Evolutionary conservation across 2,113 vertebrate species (phyloP).

Genomic region (Bucco capensis): DNA sequence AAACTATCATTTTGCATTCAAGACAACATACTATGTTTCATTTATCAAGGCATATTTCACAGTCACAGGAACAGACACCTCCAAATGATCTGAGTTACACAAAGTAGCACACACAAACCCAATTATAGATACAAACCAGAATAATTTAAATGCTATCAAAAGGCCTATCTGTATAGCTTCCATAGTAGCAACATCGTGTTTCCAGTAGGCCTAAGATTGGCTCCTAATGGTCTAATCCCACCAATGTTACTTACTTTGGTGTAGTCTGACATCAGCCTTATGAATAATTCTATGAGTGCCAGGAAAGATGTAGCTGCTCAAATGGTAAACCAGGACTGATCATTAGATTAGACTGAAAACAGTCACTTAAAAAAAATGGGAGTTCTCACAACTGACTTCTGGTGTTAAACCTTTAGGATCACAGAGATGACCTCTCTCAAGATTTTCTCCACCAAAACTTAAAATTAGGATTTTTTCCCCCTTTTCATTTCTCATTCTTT

Average conservation of each 20-base stretch:
- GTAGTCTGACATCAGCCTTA: constrained; percentile 7
- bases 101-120: neutral
- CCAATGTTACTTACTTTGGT: neutral
- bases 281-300: constrained; percentile 1
- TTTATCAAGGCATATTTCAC: constrained; percentile 20
- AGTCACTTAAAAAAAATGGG: neutral
- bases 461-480: neutral
- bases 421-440: neutral
- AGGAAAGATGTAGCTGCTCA: constrained; percentile 32
- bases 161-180: neutral
- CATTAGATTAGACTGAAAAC: constrained; percentile 14
- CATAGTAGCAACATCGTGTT: constrained; percentile 6
- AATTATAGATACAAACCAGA: constrained; percentile 13
- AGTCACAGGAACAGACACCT: neutral
- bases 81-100: constrained; percentile 19
- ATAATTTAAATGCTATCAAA: neutral
- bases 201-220: constrained; percentile 2
- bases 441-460: neutral
- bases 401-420: neutral
- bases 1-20: neutral
- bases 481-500: neutral
- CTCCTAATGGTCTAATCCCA: constrained; percentile 29
- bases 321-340: neutral
- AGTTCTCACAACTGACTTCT: neutral
- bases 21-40: constrained; percentile 40